Evolutionary conservation across 2,888 invertebrate genomes (phyloP).

Genomic region (Drosophila rellima): DNA sequence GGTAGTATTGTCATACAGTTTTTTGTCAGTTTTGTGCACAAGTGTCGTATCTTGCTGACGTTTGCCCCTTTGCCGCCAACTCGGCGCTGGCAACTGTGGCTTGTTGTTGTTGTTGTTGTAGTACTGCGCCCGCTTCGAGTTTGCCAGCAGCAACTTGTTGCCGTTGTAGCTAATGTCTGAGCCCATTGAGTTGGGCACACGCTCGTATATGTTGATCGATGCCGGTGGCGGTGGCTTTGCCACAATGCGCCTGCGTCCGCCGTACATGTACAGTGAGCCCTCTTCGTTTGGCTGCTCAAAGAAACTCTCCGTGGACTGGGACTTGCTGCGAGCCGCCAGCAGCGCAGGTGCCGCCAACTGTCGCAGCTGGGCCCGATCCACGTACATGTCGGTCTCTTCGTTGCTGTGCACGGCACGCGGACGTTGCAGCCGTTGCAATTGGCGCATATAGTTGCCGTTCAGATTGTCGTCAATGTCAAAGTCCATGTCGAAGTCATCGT

Average conservation of each 20-base stretch:
- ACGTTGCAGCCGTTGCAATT: constrained; percentile 32
- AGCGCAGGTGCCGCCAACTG: constrained; percentile 61
- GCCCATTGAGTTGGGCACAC: constrained; percentile 64
- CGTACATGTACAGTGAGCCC: constrained; percentile 83
- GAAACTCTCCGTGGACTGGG: constrained; percentile 85
- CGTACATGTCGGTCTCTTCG: constrained; percentile 57
- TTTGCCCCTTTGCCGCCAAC: constrained; percentile 70
- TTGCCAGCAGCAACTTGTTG: constrained; percentile 27
- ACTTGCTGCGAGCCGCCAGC: constrained; percentile 77
- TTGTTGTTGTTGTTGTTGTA: constrained; percentile 51
- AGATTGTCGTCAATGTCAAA: constrained; percentile 70
- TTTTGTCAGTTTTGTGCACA: constrained; percentile 72
- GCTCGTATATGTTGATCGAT: constrained; percentile 82
- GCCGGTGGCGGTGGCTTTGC: constrained; percentile 67
- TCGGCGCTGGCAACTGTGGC: constrained; percentile 74
- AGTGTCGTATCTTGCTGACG: constrained; percentile 50
- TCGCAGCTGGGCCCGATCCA: constrained; percentile 68
- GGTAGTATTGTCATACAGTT: constrained; percentile 72
- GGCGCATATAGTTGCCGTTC: constrained; percentile 38
- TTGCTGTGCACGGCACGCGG: constrained; percentile 29
- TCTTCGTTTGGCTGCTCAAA: constrained; percentile 84
- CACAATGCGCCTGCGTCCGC: constrained; percentile 77
- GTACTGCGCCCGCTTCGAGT: constrained; percentile 31
- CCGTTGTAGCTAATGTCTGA: constrained; percentile 44
- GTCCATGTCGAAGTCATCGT: constrained; percentile 78